Evolutionary conservation across 2,888 invertebrate genomes (phyloP), one percentile per base, ranked within the genome.

Genomic region (Himalopsyche tibetana): DNA sequence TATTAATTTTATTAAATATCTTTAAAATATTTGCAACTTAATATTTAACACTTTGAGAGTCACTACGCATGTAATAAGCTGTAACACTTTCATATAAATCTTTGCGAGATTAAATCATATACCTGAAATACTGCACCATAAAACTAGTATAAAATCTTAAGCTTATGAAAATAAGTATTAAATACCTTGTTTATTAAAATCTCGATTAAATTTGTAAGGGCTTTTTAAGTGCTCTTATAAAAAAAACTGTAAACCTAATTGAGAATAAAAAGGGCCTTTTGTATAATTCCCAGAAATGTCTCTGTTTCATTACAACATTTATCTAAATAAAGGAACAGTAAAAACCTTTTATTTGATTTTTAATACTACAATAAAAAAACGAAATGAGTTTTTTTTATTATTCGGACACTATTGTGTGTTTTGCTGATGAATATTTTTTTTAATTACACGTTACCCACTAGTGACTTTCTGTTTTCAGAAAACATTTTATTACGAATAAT

Each of bases 261-360:
- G 63, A 63, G 63, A 63, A 63, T 63, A 63, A 63, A 63, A 63
- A 63, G 63, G 63, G 63, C 63, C 8, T 56, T 63, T 19, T 19
- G 63, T 63, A 63, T 63, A 63, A 63, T 63, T 63, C 63, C 63
- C n/a, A 63, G 63, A 63, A 63, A 63, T 63, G 63, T 63, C 63
- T 63, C 63, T 63, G 19, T 63, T 63, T 63, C 63, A 63, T 63
- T 63, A 8, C 63, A 19, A 63, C 63, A 63, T 63, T 63, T 63
- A 63, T 63, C 63, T 63, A 63, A 63, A 63, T 63, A 63, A 63
- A 63, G 28, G 19, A 63, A 63, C 63, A 63, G 63, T 63, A 63
- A 63, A 63, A 63, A 17, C 6, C 0, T 63, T 63, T 63, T 63
- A 63, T 63, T n/a, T 19, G 63, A 63, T 63, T 63, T 63, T 63